Evolutionary conservation across 2,113 vertebrate species (phyloP), one percentile per base, ranked within the genome.

Genomic region (Morone saxatilis): DNA sequence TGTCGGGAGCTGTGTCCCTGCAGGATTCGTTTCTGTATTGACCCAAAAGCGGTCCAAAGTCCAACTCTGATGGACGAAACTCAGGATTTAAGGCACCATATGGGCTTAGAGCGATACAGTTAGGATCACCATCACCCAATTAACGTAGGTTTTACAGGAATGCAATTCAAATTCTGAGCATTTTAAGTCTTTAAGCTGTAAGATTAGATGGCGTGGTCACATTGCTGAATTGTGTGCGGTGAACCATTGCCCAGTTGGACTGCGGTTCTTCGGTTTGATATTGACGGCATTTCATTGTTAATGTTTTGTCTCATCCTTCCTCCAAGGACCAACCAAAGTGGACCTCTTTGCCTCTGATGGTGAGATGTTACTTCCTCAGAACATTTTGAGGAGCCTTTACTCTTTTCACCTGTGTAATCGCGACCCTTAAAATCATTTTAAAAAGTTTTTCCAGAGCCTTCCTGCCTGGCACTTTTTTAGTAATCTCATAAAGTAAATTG

Each of bases 11-110:
- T 76, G 75, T 47, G 76, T 47, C 38, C 54, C 66, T 80, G 78
- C 60, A 86, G 70, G 25, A 31, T 68, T 90, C 86, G 41, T 80
- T 87, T 65, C 71, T 85, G 38, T 88, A 31, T 91, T 70, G 85
- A 89, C 84, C 75, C 53, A 76, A 81, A 77, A 20, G 45, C 3
- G 53, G 89, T 90, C 79, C 90, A 94, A 94, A 95, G 94, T 95
- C 82, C 91, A 86, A 40, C 57, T 50, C 17, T 31, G 50, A 38
- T 38, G 62, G 71, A 10, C 9, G 45, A 83, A 86, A 86, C 63
- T 76, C 67, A 17, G 14, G n/a, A 71, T 59, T 6, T n/a, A 57
- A 43, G 19, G 53, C 4, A 54, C 31, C 25, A 36, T 22, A 13
- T 14, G 16, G 36, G 25, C 47, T 82, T n/a, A 56, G 43, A 67